A percentile compares a stretch with the other conserved stretches of the same genome.
These are phyloP conservation scores for Arenaria interpres DNA, from an alignment of 2,113 vertebrate species.

Conservation along the genomic window DNA sequence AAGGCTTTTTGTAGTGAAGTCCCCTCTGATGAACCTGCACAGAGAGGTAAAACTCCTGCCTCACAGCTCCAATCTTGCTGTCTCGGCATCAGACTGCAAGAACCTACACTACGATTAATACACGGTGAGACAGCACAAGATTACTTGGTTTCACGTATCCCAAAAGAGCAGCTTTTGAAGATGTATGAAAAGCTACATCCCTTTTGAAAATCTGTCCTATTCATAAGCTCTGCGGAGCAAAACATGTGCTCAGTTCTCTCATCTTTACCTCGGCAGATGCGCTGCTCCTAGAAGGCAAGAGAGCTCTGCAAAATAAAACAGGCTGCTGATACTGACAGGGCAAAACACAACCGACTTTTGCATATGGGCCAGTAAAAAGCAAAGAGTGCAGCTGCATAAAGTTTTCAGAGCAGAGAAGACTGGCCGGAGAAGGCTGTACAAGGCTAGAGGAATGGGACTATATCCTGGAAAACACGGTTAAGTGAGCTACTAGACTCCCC, in stretches of 20 bases:
- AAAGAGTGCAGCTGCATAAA: neutral
- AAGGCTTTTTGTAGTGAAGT: neutral
- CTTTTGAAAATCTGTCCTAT: neutral
- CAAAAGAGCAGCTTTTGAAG: constrained; percentile 1
- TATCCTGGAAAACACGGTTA: neutral
- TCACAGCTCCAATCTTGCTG: neutral
- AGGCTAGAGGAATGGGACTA: neutral
- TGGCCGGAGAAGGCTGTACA: neutral
- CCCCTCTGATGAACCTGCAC: neutral
- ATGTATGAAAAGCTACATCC: neutral
- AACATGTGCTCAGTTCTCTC: neutral
- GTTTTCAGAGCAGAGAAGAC: neutral
- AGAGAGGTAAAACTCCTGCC: neutral
- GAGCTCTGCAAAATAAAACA: neutral
- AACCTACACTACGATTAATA: neutral
- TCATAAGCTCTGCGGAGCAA: neutral
- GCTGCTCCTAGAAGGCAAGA: neutral
- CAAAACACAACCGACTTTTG: neutral
- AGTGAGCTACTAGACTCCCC: neutral
- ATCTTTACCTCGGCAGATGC: neutral
- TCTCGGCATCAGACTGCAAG: neutral
- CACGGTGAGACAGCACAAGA: neutral
- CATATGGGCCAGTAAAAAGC: neutral
- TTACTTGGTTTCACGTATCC: neutral
- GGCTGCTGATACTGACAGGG: neutral